Percentiles rank a stretch among this genome's conserved stretches.
Conservation (phyloP, 2,888 invertebrate genomes). For the Biston betularia region DNA sequence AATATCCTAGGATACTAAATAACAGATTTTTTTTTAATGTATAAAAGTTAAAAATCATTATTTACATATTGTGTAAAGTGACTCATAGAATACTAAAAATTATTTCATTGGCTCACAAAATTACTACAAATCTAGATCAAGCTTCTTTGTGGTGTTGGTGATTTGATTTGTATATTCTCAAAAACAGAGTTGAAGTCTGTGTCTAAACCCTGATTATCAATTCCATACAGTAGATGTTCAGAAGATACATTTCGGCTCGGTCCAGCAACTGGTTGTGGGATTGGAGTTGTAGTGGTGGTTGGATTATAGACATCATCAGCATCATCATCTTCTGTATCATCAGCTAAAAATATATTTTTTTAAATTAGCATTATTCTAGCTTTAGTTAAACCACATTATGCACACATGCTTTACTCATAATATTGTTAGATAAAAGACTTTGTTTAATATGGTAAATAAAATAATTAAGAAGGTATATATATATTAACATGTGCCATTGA, state of each 20-base stretch:
- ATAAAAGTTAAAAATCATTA: background rate
- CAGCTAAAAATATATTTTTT: conserved; percentile 62
- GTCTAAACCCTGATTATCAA: conserved; percentile 87
- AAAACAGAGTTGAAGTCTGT: conserved; percentile 88
- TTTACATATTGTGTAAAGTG: background rate
- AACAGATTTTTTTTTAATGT: background rate
- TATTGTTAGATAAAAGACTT: too few relatives aligned
- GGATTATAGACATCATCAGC: conserved; percentile 80
- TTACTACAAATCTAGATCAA: conserved; percentile 59
- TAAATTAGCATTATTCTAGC: too few relatives aligned
- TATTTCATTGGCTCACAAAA: background rate
- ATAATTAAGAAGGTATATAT: too few relatives aligned
- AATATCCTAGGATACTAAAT: too few relatives aligned
- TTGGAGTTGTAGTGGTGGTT: conserved; percentile 66
- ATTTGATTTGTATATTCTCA: conserved; percentile 87
- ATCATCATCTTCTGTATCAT: conserved; percentile 80
- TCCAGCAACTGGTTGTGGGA: conserved; percentile 64
- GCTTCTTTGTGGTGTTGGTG: conserved; percentile 65
- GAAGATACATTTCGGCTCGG: conserved; percentile 79
- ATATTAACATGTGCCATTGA: too few relatives aligned
- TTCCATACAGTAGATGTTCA: conserved; percentile 81
- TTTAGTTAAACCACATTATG: background rate
- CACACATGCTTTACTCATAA: background rate
- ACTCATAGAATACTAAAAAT: background rate
- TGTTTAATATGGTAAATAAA: too few relatives aligned